phyloP scores from a whole-genome alignment of 2,113 vertebrate species.

The Dascyllus trimaculatus region DNA sequence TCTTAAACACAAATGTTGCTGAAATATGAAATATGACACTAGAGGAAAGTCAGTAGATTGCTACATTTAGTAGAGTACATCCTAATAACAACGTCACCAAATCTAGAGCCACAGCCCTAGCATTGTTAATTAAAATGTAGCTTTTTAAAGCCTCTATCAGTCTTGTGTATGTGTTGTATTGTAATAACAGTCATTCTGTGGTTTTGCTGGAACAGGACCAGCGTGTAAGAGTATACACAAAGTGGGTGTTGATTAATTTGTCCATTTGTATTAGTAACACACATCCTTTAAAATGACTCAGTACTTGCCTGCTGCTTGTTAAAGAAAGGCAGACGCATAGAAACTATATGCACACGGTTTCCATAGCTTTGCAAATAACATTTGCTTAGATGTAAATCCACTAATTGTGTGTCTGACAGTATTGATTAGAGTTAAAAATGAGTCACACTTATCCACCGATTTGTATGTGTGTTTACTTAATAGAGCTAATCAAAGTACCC shows the following conservation, averaged over 20 bases:
- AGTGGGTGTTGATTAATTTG: conserved; percentile 45
- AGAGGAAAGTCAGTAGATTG: neutral
- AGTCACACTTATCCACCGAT: conserved; percentile 39
- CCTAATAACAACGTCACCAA: too few species aligned
- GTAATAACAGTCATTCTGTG: neutral
- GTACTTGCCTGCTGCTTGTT: neutral
- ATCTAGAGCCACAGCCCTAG: neutral
- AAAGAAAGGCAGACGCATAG: neutral
- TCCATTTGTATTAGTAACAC: conserved; percentile 40
- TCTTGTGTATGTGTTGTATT: neutral
- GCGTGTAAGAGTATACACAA: conserved; percentile 34
- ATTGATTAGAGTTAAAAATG: conserved; percentile 24
- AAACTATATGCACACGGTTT: conserved; percentile 6
- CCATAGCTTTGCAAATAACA: neutral
- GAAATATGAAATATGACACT: neutral
- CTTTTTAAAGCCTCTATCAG: neutral
- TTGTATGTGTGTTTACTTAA: conserved; percentile 45
- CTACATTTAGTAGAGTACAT: too few species aligned
- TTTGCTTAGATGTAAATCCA: conserved; percentile 36
- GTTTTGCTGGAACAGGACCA: conserved; percentile 37
- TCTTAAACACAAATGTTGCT: neutral
- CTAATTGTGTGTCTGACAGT: conserved; percentile 17
- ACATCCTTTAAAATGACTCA: conserved; percentile 21
- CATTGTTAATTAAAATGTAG: neutral
- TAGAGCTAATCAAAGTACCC: conserved; percentile 33